Base-by-base conservation (phyloP, 2,797 vertebrate species). In the Crocodylus rhombifer region DNA sequence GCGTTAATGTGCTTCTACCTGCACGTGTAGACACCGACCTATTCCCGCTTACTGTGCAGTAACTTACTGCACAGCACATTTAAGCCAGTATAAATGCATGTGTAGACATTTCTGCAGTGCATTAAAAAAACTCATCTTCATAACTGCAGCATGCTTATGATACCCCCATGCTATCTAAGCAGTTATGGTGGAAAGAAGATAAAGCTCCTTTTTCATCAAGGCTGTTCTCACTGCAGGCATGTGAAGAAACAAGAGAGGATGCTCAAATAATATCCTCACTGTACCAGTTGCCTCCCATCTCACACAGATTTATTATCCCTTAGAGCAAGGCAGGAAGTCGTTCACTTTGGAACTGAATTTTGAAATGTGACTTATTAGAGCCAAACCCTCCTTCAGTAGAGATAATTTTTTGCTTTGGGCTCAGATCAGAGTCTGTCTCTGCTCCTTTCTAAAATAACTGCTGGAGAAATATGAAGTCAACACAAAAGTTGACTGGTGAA, bases 151-250 rank as follows among this genome's bases (percentile, higher is more conserved):
- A 60, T 14, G 71, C 15, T 85, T 74, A 3, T 3, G 77, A 60
- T 75, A 62, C 71, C 74, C 14, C 61, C 58, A 4, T 6, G 42
- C 21, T 67, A 17, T 77, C 67, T 0, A 36, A 42, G 67, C 67
- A 28, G 55, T 77, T 36, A 60, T 56, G 77, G 42, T 11, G 25
- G 6, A 65, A 73, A 56, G 74, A n/a, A 30, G 73, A 0, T 21
- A 6, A 11, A 56, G 33, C 77, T 87, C 79, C 9, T 10, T 15
- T 75, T 60, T 9, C 1, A 0, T 15, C 42, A 1, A 82, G 5
- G 69, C 69, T 71, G 62, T 28, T 26, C 3, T 3, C 25, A 1
- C 23, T 21, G 56, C 69, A 0, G 0, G 0, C 1, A 33, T 3
- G 13, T 0, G 17, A 80, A 42, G 33, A 57, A 80, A 6, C 30